These are phyloP conservation scores for Geococcyx californianus DNA, from an alignment of 2,113 vertebrate genomes.

Conservation along the genomic window DNA sequence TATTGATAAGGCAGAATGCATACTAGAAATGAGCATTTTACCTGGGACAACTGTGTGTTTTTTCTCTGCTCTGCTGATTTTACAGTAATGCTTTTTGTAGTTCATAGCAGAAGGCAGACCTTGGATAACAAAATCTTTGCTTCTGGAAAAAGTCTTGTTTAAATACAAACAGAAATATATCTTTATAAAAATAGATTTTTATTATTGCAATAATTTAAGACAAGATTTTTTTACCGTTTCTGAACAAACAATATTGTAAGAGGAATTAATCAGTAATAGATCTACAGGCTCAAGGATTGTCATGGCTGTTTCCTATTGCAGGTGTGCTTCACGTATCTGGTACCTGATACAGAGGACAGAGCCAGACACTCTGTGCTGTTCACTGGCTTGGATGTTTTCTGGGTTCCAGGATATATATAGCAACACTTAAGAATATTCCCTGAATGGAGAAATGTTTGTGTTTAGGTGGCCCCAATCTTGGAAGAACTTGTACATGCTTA, in stretches of 20 bases:
- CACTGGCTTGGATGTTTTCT: background rate
- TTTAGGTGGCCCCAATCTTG: background rate
- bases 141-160: background rate
- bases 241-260: background rate
- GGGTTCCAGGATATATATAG: background rate
- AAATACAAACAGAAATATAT: background rate
- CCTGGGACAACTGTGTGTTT: background rate
- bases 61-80: background rate
- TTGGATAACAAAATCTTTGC: background rate
- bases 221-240: background rate
- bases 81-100: background rate
- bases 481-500: background rate
- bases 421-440: background rate
- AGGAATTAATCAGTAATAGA: background rate
- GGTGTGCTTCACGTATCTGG: background rate
- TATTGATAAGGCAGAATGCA: too few species aligned
- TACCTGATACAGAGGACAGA: background rate
- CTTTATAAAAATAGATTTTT: slow-evolving; percentile 69
- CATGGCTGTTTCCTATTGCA: background rate
- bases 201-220: slow-evolving; percentile 58
- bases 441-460: background rate
- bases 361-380: background rate
- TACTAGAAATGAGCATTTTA: background rate
- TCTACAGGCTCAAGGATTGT: background rate
- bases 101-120: background rate